Base-by-base conservation (phyloP, 2,888 invertebrate species). In the Cryptophagus acutangulus region DNA sequence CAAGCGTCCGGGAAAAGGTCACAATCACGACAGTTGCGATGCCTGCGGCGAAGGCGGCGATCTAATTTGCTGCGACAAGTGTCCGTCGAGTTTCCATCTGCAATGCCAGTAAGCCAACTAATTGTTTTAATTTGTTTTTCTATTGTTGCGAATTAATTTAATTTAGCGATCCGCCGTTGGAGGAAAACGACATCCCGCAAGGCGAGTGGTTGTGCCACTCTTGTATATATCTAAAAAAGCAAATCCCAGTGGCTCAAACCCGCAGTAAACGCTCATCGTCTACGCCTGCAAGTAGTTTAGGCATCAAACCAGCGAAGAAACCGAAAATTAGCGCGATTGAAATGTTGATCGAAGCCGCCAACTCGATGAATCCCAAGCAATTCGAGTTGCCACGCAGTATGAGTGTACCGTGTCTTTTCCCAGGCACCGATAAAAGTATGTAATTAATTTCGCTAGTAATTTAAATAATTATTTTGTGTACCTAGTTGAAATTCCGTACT, bases 1-100 rank as follows among this genome's bases (percentile, higher is more conserved):
- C 61, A 86, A 87, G 65, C 74, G 87, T 45, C 87, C 88, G 48
- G 89, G 88, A n/a, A 82, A 85, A 59, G 88, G 88, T 4, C 89
- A 88, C 62, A 94, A 94, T 70, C 89, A 87, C 63, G 94, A 95
- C 63, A 84, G 83, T 51, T 96, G 96, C 65, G 93, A 94, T 72
- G 87, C 91, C 38, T 96, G 96, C 66, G 81, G 84, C 38, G 95
- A 95, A 73, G 93, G 93, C 18, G 95, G 96, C 2, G 92, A 93
- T 68, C 73, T 97, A 24, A 82, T 97, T 42, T 95, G 94, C 69
- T 97, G 96, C 67, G 95, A 96, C 69, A 84, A 85, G 48, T 97
- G 96, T 60, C 93, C 94, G 1, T 90, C 92, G 17, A 92, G 94
- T 47, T 97, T 96, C 71, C 96, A 97, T 73, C 76, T 94, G 43